Evolutionary conservation across 2,113 vertebrate species (phyloP), one percentile per base, ranked within the genome.

Genomic region (Zosterops borbonicus): DNA sequence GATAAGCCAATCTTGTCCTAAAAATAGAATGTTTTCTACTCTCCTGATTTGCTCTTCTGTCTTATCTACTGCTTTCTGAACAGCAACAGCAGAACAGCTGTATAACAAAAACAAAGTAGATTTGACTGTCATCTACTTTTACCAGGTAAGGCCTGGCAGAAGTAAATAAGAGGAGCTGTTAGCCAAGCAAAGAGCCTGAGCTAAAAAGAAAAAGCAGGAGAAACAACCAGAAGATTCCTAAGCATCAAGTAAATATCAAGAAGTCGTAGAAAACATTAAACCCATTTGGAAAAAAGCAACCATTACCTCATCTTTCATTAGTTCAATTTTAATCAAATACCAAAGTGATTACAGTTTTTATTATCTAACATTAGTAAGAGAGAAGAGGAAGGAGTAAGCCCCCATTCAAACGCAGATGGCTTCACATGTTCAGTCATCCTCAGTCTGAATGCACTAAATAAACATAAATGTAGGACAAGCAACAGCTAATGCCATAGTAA

Each of bases 1-100:
- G 92, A 86, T 89, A 92, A 88, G 49, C 25, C 47, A 71, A 41
- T 50, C 81, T 89, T 47, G 12, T 31, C 37, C 96, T 97, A 95
- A 96, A 95, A 97, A 96, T 97, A 97, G 94, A 73, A 4, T 69
- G 63, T 31, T 91, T 93, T 75, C 46, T 50, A 24, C 21, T 11
- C 20, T 78, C 39, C 49, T 52, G 41, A 39, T 63, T 88, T 60
- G 46, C 44, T 65, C 22, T 62, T 76, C 80, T 39, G 62, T 24
- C 50, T 73, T 60, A 44, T 39, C 52, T n/a, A 25, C 44, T 83
- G 60, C 88, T 90, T 91, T 76, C 58, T 78, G 52, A 85, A 46
- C 23, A 94, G 35, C 31, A 69, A 24, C 1, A 33, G 25, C 37
- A 92, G 47, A 41, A 78, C 33, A 90, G 29, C 50, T 18, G 12